Conservation (phyloP, 2,888 invertebrate genomes). For the Chloromyia formosa region DNA sequence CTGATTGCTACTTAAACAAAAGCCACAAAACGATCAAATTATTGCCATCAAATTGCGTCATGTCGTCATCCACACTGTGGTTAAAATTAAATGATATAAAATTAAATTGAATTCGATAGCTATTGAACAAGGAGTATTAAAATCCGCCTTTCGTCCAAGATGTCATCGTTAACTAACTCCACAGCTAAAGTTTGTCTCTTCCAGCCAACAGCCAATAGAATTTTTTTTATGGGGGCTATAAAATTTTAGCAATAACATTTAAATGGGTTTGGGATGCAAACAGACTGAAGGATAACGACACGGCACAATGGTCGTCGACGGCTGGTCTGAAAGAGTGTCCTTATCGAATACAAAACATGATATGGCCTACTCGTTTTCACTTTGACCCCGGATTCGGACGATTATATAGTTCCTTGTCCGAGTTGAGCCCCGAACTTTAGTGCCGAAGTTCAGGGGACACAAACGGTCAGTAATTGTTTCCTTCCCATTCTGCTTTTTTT, state of each 20-base stretch:
- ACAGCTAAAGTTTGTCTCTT: background rate
- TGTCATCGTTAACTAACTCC: background rate
- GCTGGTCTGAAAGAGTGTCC: background rate
- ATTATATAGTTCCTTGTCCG: too few species aligned
- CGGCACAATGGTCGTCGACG: background rate
- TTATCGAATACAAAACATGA: background rate
- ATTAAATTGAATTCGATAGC: slow-evolving; percentile 26
- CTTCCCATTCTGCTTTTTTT: too few species aligned
- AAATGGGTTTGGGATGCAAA: background rate
- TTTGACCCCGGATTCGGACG: too few species aligned
- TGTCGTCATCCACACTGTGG: background rate
- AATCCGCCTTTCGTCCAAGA: background rate
- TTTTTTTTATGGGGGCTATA: slow-evolving; percentile 11
- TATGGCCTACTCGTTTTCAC: too few species aligned
- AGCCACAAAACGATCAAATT: slow-evolving; percentile 1
- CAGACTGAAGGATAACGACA: background rate
- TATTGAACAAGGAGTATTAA: slow-evolving; percentile 1
- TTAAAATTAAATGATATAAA: slow-evolving; percentile 22
- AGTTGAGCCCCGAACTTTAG: too few species aligned
- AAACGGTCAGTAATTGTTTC: too few species aligned
- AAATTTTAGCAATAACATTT: slow-evolving; percentile 25
- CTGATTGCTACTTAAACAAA: background rate
- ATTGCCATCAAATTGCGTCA: background rate
- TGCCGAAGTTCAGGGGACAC: too few species aligned
- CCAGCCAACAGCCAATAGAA: background rate